These are phyloP conservation scores for Myripristis murdjan DNA, from an alignment of 2,797 vertebrate species.

Conservation along the genomic window DNA sequence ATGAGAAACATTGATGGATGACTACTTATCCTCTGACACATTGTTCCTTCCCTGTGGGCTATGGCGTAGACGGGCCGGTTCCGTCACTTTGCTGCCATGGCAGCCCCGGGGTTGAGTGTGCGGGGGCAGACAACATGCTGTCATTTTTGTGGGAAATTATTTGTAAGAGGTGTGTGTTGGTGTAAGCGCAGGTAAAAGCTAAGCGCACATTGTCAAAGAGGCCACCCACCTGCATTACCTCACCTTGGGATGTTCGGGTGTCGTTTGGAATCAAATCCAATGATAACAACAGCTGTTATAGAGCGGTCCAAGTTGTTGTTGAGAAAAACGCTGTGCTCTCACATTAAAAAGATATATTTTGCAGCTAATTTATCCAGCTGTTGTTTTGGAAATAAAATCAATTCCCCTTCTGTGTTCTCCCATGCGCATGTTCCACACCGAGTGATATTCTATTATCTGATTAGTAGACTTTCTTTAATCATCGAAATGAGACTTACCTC, in stretches of 20 bases:
- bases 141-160: slow-evolving; percentile 41
- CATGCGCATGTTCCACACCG: not conserved
- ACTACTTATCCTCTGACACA: slow-evolving; percentile 66
- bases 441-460: not conserved
- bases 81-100: slow-evolving; percentile 49
- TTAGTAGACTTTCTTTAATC: not conserved
- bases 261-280: slow-evolving; percentile 24
- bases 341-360: slow-evolving; percentile 9
- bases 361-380: slow-evolving; percentile 1
- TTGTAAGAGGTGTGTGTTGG: no score
- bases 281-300: slow-evolving; percentile 13
- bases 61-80: slow-evolving; percentile 55
- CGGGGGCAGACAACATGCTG: slow-evolving; percentile 46
- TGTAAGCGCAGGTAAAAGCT: slow-evolving; percentile 35
- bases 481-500: not conserved
- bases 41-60: slow-evolving; percentile 48
- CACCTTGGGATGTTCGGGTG: slow-evolving; percentile 25
- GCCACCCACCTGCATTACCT: slow-evolving; percentile 72
- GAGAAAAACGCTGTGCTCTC: not conserved
- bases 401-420: not conserved
- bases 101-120: slow-evolving; percentile 43
- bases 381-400: slow-evolving; percentile 2
- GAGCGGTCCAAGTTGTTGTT: slow-evolving; percentile 9
- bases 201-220: slow-evolving; percentile 40
- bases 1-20: slow-evolving; percentile 72